Evolutionary conservation across 1,140 invertebrate genomes (phyloP).

Genomic region (Zaprionus tsacasi): DNA sequence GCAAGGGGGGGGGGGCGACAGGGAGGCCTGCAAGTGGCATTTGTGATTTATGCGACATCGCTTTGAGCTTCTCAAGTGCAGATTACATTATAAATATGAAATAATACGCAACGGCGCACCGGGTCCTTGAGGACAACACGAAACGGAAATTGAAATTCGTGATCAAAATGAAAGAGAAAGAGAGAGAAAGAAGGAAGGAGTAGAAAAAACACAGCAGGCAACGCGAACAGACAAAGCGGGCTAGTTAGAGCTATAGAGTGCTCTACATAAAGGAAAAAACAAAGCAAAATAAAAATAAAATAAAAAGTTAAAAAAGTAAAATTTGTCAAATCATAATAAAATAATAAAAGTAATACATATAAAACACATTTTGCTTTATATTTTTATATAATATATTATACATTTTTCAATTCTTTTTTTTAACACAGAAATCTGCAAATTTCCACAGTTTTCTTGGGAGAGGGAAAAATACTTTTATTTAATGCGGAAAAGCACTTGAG

Average conservation of each 20-base stretch:
- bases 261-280: too few relatives aligned
- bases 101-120: slow-evolving; percentile 59
- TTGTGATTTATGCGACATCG: slow-evolving; percentile 75
- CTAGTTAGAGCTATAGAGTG: too few relatives aligned
- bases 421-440: too few relatives aligned
- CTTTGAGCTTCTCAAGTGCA: slow-evolving; percentile 75
- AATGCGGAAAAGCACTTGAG: slow-evolving; percentile 42
- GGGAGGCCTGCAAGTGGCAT: slow-evolving; percentile 35
- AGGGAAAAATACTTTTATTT: background rate
- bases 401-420: too few relatives aligned
- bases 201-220: background rate
- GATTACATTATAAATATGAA: slow-evolving; percentile 82
- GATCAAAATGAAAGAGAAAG: slow-evolving; percentile 22
- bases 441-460: background rate
- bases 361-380: too few relatives aligned
- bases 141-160: slow-evolving; percentile 69
- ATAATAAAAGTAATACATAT: too few relatives aligned
- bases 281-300: too few relatives aligned
- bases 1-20: background rate
- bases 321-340: too few relatives aligned
- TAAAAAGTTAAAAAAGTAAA: too few relatives aligned
- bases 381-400: too few relatives aligned
- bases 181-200: slow-evolving; percentile 32
- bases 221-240: background rate
- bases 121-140: slow-evolving; percentile 69